Evolutionary conservation across 1,140 invertebrate species (phyloP).

Genomic region (Drosophila watanabei): DNA sequence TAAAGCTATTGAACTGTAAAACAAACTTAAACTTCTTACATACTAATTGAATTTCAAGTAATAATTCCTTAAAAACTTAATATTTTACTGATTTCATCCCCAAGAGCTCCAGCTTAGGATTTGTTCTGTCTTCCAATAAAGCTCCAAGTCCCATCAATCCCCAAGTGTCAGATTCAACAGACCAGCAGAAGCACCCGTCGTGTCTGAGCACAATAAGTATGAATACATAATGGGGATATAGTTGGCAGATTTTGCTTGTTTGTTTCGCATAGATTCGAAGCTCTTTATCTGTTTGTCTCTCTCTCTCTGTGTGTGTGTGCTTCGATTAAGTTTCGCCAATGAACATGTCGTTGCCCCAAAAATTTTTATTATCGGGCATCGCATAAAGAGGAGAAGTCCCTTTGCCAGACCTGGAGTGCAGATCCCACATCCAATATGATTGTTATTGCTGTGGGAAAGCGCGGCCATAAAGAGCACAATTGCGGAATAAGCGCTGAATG

Average conservation of each 20-base stretch:
- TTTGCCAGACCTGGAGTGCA: constrained; percentile 22
- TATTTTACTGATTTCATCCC: no score
- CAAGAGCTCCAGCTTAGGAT: no score
- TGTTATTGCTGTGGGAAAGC: constrained; percentile 78
- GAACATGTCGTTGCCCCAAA: constrained; percentile 76
- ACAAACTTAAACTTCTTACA: background rate
- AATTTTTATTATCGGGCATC: constrained; percentile 69
- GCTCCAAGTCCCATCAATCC: background rate
- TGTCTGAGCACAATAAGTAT: constrained; percentile 40
- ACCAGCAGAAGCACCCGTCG: constrained; percentile 36
- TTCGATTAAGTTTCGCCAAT: constrained; percentile 55
- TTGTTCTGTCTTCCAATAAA: no score
- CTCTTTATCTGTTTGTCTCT: constrained; percentile 62
- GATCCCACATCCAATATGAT: constrained; percentile 61
- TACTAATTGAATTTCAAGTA: background rate
- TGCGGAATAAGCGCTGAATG: constrained; percentile 70
- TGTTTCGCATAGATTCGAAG: constrained; percentile 27
- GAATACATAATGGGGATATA: constrained; percentile 51
- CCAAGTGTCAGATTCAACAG: background rate
- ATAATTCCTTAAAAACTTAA: background rate
- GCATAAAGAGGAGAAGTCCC: constrained; percentile 56
- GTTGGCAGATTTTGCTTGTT: constrained; percentile 41
- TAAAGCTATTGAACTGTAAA: background rate
- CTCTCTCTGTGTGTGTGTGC: constrained; percentile 16
- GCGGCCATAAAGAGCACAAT: constrained; percentile 63